These are phyloP conservation scores for Monopis laevigella DNA, from an alignment of 2,888 invertebrate genomes.

Conservation along the genomic window DNA sequence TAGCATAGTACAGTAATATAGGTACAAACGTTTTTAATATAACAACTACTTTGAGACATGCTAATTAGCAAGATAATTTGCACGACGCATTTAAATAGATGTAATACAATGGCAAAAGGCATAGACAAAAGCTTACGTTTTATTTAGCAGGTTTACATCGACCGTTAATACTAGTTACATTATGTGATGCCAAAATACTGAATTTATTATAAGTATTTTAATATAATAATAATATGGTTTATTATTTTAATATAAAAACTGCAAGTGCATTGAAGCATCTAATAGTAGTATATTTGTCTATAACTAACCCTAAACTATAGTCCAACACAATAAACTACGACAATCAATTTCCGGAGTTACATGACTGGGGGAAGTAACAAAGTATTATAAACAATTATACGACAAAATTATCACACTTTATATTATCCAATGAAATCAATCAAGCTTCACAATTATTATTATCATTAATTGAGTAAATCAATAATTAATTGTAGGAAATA, in stretches of 20 bases:
- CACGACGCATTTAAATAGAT: slow-evolving; percentile 16
- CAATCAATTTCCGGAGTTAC: not conserved
- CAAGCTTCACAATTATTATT: not conserved
- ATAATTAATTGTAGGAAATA: not conserved
- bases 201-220: no score
- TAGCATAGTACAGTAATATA: no score
- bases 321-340: slow-evolving; percentile 50
- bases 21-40: not conserved
- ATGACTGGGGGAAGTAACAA: not conserved
- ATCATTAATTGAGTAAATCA: not conserved
- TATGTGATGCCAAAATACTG: no score
- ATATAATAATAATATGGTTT: no score
- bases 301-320: slow-evolving; percentile 42
- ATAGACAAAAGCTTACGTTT: not conserved
- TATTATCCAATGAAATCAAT: not conserved
- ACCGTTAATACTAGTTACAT: no score
- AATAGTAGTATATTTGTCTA: slow-evolving; percentile 44
- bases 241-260: slow-evolving; percentile 16
- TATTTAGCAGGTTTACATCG: not conserved
- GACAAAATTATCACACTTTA: not conserved
- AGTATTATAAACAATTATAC: not conserved
- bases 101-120: slow-evolving; percentile 2
- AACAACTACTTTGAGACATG: slow-evolving; percentile 2
- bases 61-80: slow-evolving; percentile 32
- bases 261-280: slow-evolving; percentile 46